phyloP scores from a whole-genome alignment of 2,888 invertebrate species.

The Agrochola macilenta region DNA sequence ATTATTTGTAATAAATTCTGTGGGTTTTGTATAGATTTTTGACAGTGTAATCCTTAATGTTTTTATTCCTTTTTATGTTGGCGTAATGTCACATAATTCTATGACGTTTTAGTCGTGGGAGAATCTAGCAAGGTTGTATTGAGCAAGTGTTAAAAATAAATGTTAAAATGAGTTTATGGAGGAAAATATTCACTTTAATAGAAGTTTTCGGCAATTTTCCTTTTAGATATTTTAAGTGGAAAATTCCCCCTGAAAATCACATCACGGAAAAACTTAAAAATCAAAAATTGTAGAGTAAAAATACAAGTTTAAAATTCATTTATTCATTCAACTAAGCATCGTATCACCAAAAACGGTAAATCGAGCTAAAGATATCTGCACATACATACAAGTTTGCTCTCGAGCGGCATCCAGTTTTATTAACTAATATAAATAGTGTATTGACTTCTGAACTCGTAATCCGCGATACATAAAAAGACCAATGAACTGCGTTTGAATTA shows the following conservation, averaged over 20 bases:
- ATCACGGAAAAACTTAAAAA: background rate
- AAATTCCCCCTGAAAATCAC: background rate
- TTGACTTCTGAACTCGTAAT: constrained; percentile 65
- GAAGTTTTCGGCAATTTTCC: background rate
- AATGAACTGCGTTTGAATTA: constrained; percentile 63
- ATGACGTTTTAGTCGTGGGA: constrained; percentile 53
- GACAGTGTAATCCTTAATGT: constrained; percentile 63
- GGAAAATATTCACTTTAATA: background rate
- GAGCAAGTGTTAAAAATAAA: constrained; percentile 4
- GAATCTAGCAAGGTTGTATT: background rate
- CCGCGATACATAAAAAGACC: constrained; percentile 65
- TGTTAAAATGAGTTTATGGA: background rate
- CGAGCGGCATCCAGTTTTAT: constrained; percentile 53
- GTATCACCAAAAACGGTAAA: constrained; percentile 33
- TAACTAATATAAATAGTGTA: constrained; percentile 64
- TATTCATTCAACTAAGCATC: background rate
- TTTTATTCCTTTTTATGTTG: constrained; percentile 52
- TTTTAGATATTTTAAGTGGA: background rate
- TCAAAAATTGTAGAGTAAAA: background rate
- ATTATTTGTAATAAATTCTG: constrained; percentile 67
- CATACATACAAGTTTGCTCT: constrained; percentile 24
- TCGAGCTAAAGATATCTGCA: constrained; percentile 22
- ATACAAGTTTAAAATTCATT: background rate
- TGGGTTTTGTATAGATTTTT: constrained; percentile 58
- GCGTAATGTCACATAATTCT: constrained; percentile 46